phyloP scores from a whole-genome alignment of 2,797 vertebrate species.

The Labroides dimidiatus region DNA sequence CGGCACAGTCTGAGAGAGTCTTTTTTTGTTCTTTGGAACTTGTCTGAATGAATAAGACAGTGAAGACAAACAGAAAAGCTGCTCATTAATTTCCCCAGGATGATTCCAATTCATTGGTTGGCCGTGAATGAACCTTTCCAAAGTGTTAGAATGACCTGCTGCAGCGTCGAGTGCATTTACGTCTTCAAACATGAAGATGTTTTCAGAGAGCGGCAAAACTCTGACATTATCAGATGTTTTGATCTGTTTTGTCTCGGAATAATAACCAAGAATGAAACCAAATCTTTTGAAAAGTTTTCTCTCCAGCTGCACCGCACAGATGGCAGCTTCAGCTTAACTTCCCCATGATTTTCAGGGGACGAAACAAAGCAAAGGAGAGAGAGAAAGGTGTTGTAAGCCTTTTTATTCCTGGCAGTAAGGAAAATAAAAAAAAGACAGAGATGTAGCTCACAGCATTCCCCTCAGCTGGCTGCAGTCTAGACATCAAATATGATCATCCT shows the following conservation, averaged over 20 bases:
- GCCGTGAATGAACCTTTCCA: constrained; percentile 53
- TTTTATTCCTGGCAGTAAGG: constrained; percentile 4
- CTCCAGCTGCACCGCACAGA: constrained; percentile 6
- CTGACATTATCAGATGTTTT: background rate
- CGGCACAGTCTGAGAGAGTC: constrained; percentile 30
- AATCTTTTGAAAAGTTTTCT: constrained; percentile 13
- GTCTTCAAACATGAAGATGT: constrained; percentile 7
- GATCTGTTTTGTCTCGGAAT: background rate
- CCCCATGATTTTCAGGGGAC: background rate
- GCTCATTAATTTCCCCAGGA: constrained; percentile 45
- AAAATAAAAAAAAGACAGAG: constrained; percentile 19
- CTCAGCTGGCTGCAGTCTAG: constrained; percentile 57
- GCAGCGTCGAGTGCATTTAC: constrained; percentile 6
- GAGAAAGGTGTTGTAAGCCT: constrained; percentile 16
- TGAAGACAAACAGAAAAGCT: constrained; percentile 63
- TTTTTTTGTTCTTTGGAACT: constrained; percentile 12
- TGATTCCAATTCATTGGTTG: constrained; percentile 49
- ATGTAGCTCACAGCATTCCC: constrained; percentile 39
- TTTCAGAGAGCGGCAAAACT: background rate
- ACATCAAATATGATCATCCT: constrained; percentile 62
- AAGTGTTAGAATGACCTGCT: constrained; percentile 20
- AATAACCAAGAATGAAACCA: constrained; percentile 3
- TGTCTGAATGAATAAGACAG: constrained; percentile 51
- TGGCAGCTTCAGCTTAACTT: constrained; percentile 1
- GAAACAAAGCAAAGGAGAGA: background rate